Evolutionary conservation across 2,113 vertebrate species (phyloP).

Genomic region (Pachypanchax playfairii): DNA sequence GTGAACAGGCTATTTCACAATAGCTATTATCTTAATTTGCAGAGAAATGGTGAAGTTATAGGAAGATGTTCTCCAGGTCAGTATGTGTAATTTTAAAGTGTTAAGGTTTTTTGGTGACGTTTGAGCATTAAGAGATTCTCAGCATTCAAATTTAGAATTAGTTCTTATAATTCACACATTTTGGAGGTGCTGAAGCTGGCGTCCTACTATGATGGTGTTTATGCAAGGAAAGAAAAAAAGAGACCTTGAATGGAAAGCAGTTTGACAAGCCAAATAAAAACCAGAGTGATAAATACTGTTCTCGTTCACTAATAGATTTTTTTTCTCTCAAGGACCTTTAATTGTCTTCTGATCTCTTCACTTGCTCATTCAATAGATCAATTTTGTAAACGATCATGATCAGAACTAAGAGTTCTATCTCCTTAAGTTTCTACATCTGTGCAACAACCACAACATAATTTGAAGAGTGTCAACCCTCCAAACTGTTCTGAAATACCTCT

Average conservation of each 20-base stretch:
- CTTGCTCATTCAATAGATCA: constrained; percentile 6
- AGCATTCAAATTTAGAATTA: constrained; percentile 21
- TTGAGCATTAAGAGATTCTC: constrained; percentile 53
- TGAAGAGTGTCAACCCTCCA: constrained; percentile 56
- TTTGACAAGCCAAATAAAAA: constrained; percentile 33
- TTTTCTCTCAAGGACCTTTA: constrained; percentile 1
- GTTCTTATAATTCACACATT: constrained; percentile 21
- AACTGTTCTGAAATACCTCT: constrained; percentile 57
- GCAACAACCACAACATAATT: constrained; percentile 52
- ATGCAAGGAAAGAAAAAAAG: constrained; percentile 6
- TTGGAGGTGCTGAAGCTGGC: constrained; percentile 20
- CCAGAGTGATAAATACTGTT: constrained; percentile 2
- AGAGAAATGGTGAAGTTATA: neutral
- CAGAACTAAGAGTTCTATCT: constrained; percentile 30
- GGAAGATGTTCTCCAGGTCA: neutral
- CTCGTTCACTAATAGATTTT: constrained; percentile 8
- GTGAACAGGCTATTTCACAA: constrained; percentile 65
- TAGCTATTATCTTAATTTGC: constrained; percentile 55
- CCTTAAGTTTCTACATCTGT: constrained; percentile 39
- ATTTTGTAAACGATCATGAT: constrained; percentile 13
- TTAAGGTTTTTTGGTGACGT: constrained; percentile 30
- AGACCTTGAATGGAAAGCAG: constrained; percentile 11
- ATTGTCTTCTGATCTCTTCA: constrained; percentile 12
- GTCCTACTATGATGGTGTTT: constrained; percentile 18
- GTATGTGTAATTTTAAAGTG: constrained; percentile 44